Evolutionary conservation across 2,888 invertebrate species (phyloP), one percentile per base, ranked within the genome.

Genomic region (Lapara coniferarum): DNA sequence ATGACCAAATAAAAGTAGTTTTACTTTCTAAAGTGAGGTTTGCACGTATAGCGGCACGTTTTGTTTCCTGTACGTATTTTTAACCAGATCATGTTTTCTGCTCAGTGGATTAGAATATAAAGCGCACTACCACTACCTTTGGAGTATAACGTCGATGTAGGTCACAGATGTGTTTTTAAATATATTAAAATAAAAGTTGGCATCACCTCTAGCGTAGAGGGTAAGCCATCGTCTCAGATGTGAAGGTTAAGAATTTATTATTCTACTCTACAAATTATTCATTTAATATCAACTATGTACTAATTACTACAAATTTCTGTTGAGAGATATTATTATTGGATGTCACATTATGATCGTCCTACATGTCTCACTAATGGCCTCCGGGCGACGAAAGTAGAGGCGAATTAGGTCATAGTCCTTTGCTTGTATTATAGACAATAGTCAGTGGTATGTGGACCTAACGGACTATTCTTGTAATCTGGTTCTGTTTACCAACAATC

Each of bases 101-200:
- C 77, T 84, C 80, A 80, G 77, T 80, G 83, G 77, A 81, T 83
- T 81, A 83, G 83, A 85, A 82, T 81, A 77, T 77, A 81, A 81
- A 83, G 80, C 79, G 77, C 77, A 77, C 80, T 78, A 79, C 75
- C 72, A 74, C 75, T 77, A 75, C 77, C 78, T 79, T 77, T 74
- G 70, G 73, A 74, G 77, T 71, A 76, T 74, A 66, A 71, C 71
- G 72, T 68, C 70, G 73, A 83, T 79, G 71, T 83, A 75, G 82
- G 81, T 80, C 81, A 80, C 74, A 72, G 71, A 71, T 77, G 71
- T 77, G 74, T 49, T 75, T 74, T 76, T 75, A 71, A 71, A 78
- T 78, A 72, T 68, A 49, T 63, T 49, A 52, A 69, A 59, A 51
- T 25, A 49, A 68, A 68, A 68, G 63, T 46, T 63, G 63, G 63